Conservation (phyloP, 1,140 invertebrate genomes). For the Pachyrhynchus sulphureomaculatus region DNA sequence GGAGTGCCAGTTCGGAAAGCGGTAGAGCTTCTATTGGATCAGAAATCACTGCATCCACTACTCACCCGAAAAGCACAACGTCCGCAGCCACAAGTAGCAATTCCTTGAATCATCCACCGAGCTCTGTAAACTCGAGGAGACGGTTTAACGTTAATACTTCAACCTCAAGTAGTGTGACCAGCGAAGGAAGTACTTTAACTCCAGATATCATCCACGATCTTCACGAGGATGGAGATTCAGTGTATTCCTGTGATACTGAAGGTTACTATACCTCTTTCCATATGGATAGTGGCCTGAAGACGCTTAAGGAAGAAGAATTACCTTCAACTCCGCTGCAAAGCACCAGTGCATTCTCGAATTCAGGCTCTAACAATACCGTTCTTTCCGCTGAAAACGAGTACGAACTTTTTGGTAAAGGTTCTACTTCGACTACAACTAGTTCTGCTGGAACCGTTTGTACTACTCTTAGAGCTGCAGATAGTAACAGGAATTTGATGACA, state of each 20-base stretch:
- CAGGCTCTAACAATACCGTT: constrained; percentile 59
- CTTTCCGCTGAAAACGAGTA: constrained; percentile 80
- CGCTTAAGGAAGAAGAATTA: constrained; percentile 75
- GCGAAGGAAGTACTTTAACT: constrained; percentile 76
- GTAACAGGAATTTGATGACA: constrained; percentile 58
- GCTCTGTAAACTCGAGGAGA: constrained; percentile 66
- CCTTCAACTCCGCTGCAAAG: constrained; percentile 65
- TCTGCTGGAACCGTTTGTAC: constrained; percentile 87
- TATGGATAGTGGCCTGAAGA: constrained; percentile 90
- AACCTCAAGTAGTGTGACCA: constrained; percentile 78
- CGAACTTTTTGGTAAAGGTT: constrained; percentile 84
- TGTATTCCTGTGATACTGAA: constrained; percentile 94
- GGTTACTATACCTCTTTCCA: constrained; percentile 98
- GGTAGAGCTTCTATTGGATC: constrained; percentile 80
- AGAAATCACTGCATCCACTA: constrained; percentile 71
- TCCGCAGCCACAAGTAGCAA: constrained; percentile 67
- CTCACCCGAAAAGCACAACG: constrained; percentile 70
- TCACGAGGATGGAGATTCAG: constrained; percentile 84
- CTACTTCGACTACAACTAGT: constrained; percentile 85
- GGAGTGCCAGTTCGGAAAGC: constrained; percentile 89
- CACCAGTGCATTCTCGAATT: constrained; percentile 59
- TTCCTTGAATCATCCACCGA: constrained; percentile 67
- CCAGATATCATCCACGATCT: constrained; percentile 75
- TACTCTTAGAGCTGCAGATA: constrained; percentile 65
- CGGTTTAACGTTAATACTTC: constrained; percentile 66